phyloP scores from a whole-genome alignment of 1,140 invertebrate species.

The Paracyclopina nana region DNA sequence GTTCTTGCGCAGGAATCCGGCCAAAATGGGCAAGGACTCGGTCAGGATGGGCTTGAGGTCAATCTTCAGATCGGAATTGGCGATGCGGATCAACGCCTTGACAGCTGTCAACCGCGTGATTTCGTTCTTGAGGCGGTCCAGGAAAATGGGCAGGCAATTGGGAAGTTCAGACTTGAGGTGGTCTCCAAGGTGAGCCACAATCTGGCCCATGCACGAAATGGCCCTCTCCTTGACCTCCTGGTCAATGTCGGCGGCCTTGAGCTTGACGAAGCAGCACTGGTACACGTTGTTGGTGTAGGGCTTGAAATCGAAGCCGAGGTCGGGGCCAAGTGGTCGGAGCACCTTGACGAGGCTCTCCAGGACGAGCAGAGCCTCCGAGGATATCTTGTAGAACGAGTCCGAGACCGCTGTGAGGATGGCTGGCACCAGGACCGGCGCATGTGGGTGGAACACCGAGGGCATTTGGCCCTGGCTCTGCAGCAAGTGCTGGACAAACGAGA shows the following conservation, averaged over 20 bases:
- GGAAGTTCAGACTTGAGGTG: constrained; percentile 38
- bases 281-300: constrained; percentile 56
- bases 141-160: constrained; percentile 72
- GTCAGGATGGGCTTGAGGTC: constrained; percentile 62
- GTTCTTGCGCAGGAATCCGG: constrained; percentile 88
- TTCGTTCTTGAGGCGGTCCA: constrained; percentile 80
- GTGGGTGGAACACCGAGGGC: constrained; percentile 50
- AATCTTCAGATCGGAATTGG: constrained; percentile 65
- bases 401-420: constrained; percentile 66
- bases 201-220: constrained; percentile 90
- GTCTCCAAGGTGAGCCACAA: constrained; percentile 61
- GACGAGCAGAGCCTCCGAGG: constrained; percentile 77
- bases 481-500: constrained; percentile 75
- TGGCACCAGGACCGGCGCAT: constrained; percentile 63
- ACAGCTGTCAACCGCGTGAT: constrained; percentile 89
- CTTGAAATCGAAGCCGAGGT: constrained; percentile 39
- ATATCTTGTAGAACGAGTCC: constrained; percentile 96
- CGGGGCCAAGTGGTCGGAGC: constrained; percentile 52
- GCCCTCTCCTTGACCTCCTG: constrained; percentile 96
- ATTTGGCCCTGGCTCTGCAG: constrained; percentile 57
- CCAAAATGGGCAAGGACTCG: constrained; percentile 73
- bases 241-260: constrained; percentile 88
- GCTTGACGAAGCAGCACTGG: constrained; percentile 51
- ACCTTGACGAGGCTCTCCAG: constrained; percentile 86
- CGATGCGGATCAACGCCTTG: constrained; percentile 82